phyloP scores from a whole-genome alignment of 2,113 vertebrate genomes.

The Clinocottus analis region DNA sequence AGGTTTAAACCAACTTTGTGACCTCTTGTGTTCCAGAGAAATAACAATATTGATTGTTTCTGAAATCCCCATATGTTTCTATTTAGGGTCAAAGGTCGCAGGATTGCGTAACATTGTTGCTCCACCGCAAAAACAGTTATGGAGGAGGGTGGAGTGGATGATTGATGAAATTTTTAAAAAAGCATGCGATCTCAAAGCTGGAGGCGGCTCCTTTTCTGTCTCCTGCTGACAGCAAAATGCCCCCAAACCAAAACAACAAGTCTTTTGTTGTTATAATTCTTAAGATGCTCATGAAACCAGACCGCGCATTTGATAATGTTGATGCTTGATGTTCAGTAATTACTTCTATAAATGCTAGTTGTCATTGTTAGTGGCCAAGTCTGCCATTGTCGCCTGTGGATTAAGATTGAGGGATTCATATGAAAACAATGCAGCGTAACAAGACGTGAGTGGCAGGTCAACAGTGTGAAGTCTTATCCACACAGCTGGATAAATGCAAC shows the following conservation, averaged over 20 bases:
- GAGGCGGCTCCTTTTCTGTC: neutral
- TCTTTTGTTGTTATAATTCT: neutral
- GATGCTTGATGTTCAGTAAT: neutral
- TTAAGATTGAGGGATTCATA: neutral
- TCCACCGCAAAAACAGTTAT: neutral
- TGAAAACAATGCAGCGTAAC: neutral
- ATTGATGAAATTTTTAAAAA: neutral
- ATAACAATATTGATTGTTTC: slow-evolving; percentile 8
- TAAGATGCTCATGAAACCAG: neutral
- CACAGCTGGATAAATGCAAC: neutral
- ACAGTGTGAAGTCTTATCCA: neutral
- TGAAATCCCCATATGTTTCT: neutral
- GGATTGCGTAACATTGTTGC: neutral
- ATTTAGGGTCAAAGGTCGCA: neutral
- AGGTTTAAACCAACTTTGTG: neutral
- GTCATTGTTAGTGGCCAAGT: neutral
- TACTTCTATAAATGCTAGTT: neutral
- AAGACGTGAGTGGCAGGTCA: neutral
- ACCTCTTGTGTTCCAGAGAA: slow-evolving; percentile 3
- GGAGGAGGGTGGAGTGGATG: neutral
- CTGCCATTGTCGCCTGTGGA: neutral
- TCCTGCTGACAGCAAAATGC: neutral
- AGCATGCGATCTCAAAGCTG: neutral
- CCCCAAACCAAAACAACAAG: neutral
- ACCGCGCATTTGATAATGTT: neutral